A percentile compares a stretch with the other conserved stretches of the same genome.
Evolutionary conservation across 2,888 invertebrate genomes (phyloP).

Genomic region (Kryphioiulus occultus): DNA sequence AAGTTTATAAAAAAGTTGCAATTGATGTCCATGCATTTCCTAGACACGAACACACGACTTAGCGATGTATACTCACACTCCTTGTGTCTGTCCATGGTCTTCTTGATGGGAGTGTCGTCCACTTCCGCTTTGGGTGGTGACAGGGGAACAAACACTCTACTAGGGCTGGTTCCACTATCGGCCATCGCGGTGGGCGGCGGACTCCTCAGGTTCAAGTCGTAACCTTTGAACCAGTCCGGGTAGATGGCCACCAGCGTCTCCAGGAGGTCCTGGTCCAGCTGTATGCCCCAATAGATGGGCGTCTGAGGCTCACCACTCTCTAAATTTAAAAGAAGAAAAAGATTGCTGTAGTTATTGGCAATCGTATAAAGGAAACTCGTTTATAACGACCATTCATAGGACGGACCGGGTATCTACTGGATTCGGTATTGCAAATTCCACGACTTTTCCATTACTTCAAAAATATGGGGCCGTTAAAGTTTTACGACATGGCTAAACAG

Average conservation of each 20-base stretch:
- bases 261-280: slow-evolving; percentile 90
- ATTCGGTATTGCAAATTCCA: too few species aligned
- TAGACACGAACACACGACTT: too few species aligned
- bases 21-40: too few species aligned
- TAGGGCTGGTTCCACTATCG: slow-evolving; percentile 63
- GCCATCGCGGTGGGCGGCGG: slow-evolving; percentile 59
- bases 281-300: slow-evolving; percentile 75
- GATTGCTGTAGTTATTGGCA: too few species aligned
- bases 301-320: slow-evolving; percentile 52
- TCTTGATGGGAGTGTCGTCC: slow-evolving; percentile 91
- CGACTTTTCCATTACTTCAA: too few species aligned
- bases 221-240: slow-evolving; percentile 81
- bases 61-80: slow-evolving; percentile 79
- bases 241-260: slow-evolving; percentile 91
- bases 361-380: too few species aligned
- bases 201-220: slow-evolving; percentile 53
- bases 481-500: too few species aligned
- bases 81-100: slow-evolving; percentile 95
- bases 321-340: slow-evolving; percentile 50
- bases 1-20: background rate
- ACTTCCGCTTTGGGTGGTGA: slow-evolving; percentile 92
- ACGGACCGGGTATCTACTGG: too few species aligned
- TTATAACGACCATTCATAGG: too few species aligned
- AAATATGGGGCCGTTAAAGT: too few species aligned
- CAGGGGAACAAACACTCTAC: slow-evolving; percentile 52